A percentile compares a stretch with the other conserved stretches of the same genome.
phyloP scores from a whole-genome alignment of 2,888 invertebrate species.

The Ramazzottius varieornatus region DNA sequence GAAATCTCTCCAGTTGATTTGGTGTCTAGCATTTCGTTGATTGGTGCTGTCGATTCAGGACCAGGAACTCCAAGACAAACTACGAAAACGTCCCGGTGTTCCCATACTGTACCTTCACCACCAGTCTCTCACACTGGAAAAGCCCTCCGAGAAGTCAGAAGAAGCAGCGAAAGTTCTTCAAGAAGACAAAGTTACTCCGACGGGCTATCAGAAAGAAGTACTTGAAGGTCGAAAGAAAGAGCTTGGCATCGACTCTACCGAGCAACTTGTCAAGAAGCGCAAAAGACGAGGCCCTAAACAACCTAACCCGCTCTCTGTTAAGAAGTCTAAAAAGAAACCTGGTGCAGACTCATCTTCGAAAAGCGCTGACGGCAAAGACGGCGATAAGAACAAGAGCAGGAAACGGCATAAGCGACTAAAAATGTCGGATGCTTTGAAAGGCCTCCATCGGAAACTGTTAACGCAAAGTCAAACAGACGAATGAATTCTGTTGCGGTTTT shows the following conservation, averaged over 20 bases:
- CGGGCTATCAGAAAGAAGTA: not conserved
- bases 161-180: not conserved
- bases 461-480: not conserved
- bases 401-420: not conserved
- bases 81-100: not conserved
- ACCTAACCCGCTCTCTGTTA: not conserved
- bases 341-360: too few species aligned
- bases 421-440: not conserved
- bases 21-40: too few species aligned
- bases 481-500: not conserved
- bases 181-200: not conserved
- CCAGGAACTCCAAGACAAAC: not conserved
- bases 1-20: not conserved
- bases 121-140: slow-evolving; percentile 1
- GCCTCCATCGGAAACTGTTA: not conserved
- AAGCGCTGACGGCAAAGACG: too few species aligned
- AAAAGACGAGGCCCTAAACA: not conserved
- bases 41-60: not conserved
- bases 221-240: not conserved
- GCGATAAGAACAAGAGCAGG: not conserved
- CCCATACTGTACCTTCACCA: not conserved
- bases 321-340: not conserved
- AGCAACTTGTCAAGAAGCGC: not conserved
- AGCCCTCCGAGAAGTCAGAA: slow-evolving; percentile 1
- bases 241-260: not conserved